Percentiles rank a stretch among this genome's conserved stretches.
Conservation (phyloP, 2,888 invertebrate species). For the Meta bourneti region DNA sequence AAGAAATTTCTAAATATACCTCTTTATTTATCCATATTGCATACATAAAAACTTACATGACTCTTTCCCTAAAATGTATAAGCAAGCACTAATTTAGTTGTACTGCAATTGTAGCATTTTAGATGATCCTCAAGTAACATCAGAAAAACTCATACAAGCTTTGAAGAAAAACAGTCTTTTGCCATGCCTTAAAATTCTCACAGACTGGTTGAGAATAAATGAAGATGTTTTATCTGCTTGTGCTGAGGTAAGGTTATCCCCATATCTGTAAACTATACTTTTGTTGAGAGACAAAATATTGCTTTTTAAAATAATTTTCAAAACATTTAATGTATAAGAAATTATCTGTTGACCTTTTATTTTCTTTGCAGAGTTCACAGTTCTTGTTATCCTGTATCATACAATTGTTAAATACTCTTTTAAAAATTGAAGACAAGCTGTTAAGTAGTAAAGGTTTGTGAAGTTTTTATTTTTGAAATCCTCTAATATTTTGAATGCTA, state of each 20-base stretch:
- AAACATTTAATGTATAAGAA: not conserved
- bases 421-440: conserved; percentile 73
- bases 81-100: too few species aligned
- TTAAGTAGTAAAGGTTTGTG: conserved; percentile 55
- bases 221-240: conserved; percentile 84
- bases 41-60: too few species aligned
- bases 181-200: conserved; percentile 87
- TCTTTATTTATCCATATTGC: too few species aligned
- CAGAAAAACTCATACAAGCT: conserved; percentile 54
- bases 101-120: conserved; percentile 13
- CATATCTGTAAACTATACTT: not conserved
- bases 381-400: conserved; percentile 53
- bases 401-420: conserved; percentile 67
- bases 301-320: not conserved
- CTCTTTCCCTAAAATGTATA: too few species aligned
- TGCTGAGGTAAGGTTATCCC: conserved; percentile 62
- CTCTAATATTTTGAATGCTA: not conserved
- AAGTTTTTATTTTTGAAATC: not conserved
- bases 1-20: too few species aligned
- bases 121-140: conserved; percentile 80
- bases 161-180: conserved; percentile 79
- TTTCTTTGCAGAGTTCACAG: conserved; percentile 68
- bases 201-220: conserved; percentile 91
- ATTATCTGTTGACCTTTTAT: not conserved
- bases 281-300: not conserved